Percentiles rank a stretch among this genome's conserved stretches.
Conservation (phyloP, 2,888 invertebrate genomes). For the Temnothorax ravouxi region DNA sequence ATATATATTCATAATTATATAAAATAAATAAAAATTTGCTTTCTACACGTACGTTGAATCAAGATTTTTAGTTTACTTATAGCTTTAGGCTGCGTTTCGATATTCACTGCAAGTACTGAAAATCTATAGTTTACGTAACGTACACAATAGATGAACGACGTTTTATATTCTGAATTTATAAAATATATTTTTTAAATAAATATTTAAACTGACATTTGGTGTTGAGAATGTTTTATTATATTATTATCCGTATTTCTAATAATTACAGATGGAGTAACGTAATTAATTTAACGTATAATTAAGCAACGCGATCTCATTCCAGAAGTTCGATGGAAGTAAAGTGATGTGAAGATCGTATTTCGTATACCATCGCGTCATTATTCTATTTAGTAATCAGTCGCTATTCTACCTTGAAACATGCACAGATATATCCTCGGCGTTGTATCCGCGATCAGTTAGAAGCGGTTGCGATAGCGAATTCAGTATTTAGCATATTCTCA, state of each 20-base stretch:
- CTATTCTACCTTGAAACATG: slow-evolving; percentile 54
- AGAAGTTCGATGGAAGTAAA: background rate
- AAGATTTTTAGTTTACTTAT: background rate
- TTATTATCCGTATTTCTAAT: background rate
- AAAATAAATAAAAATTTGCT: background rate
- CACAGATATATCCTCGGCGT: slow-evolving; percentile 44
- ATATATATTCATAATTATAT: background rate
- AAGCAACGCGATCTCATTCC: background rate
- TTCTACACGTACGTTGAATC: background rate
- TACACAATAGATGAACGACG: too few species aligned
- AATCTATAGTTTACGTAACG: too few species aligned
- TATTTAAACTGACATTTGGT: too few species aligned
- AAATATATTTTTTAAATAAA: too few species aligned
- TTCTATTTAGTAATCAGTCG: slow-evolving; percentile 66
- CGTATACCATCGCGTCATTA: slow-evolving; percentile 40
- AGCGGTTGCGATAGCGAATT: slow-evolving; percentile 70
- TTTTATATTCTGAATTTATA: too few species aligned
- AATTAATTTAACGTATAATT: slow-evolving; percentile 19
- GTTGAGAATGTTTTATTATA: too few species aligned
- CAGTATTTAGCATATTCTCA: slow-evolving; percentile 70
- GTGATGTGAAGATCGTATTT: slow-evolving; percentile 22
- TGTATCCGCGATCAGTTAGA: slow-evolving; percentile 64
- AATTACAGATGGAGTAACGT: background rate
- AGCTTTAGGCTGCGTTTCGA: background rate
- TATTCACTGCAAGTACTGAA: too few species aligned